phyloP scores from a whole-genome alignment of 2,888 invertebrate genomes.

The Autographa pulchrina region DNA sequence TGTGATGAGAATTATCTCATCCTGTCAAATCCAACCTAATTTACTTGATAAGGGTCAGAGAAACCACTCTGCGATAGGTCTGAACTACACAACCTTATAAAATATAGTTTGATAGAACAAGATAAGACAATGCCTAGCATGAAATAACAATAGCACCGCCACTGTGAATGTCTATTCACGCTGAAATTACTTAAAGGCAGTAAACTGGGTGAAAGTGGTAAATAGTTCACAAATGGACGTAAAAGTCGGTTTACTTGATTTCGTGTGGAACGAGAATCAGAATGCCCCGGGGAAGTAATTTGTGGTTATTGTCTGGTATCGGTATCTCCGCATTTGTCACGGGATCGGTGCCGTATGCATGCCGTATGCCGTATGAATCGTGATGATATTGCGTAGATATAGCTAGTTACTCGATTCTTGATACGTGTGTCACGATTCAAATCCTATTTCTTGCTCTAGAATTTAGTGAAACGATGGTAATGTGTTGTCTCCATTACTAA shows the following conservation, averaged over 20 bases:
- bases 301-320: conserved; percentile 75
- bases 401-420: conserved; percentile 7
- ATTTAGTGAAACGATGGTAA: not conserved
- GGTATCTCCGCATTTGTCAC: conserved; percentile 74
- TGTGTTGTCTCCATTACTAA: conserved; percentile 4
- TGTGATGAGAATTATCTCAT: no score
- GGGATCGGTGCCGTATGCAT: conserved; percentile 52
- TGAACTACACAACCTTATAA: conserved; percentile 1
- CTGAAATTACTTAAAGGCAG: conserved; percentile 37
- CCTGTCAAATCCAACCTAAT: conserved; percentile 25
- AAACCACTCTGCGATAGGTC: conserved; percentile 19
- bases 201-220: conserved; percentile 71
- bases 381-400: conserved; percentile 14
- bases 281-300: conserved; percentile 73
- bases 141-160: conserved; percentile 26
- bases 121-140: conserved; percentile 27
- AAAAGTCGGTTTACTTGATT: conserved; percentile 68
- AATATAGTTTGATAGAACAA: conserved; percentile 31
- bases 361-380: conserved; percentile 34
- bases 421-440: conserved; percentile 19
- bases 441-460: conserved; percentile 6
- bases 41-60: conserved; percentile 32
- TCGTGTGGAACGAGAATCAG: conserved; percentile 60
- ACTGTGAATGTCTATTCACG: conserved; percentile 34
- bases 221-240: conserved; percentile 68